A percentile compares a stretch with the other conserved stretches of the same genome.
phyloP scores from a whole-genome alignment of 2,888 invertebrate genomes.

The Yponomeuta evonymella region DNA sequence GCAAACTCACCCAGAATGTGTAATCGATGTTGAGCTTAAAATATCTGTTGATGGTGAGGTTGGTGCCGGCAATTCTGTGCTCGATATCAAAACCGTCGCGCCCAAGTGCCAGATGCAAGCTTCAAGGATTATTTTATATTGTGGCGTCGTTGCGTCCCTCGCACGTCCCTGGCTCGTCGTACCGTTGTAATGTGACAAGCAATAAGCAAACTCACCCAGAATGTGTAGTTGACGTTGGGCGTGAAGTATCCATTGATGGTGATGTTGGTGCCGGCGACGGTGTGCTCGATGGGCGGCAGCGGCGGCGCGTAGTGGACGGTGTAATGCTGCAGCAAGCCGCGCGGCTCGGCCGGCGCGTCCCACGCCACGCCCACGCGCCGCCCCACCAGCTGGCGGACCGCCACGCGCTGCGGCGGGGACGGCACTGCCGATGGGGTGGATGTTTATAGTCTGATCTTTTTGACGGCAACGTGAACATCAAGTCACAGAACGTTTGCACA shows the following conservation, averaged over 20 bases:
- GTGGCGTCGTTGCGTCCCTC: too few species aligned
- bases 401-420: conserved; percentile 80
- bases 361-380: conserved; percentile 80
- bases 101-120: too few species aligned
- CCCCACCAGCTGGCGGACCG: conserved; percentile 79
- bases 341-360: conserved; percentile 79
- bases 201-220: conserved; percentile 78
- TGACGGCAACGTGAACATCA: too few species aligned
- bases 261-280: conserved; percentile 64
- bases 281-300: conserved; percentile 69
- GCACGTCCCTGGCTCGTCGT: too few species aligned
- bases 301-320: conserved; percentile 81
- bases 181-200: too few species aligned
- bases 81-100: too few species aligned
- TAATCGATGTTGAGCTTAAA: not conserved
- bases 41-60: not conserved
- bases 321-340: conserved; percentile 79
- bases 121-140: too few species aligned
- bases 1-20: not conserved
- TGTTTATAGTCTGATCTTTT: too few species aligned
- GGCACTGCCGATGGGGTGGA: conserved; percentile 65
- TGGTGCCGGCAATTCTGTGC: not conserved
- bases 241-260: conserved; percentile 73
- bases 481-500: too few species aligned
- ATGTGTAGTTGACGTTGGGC: conserved; percentile 78